Base-by-base conservation (phyloP, 1,140 invertebrate genomes). In the Protaetia brevitarsis region DNA sequence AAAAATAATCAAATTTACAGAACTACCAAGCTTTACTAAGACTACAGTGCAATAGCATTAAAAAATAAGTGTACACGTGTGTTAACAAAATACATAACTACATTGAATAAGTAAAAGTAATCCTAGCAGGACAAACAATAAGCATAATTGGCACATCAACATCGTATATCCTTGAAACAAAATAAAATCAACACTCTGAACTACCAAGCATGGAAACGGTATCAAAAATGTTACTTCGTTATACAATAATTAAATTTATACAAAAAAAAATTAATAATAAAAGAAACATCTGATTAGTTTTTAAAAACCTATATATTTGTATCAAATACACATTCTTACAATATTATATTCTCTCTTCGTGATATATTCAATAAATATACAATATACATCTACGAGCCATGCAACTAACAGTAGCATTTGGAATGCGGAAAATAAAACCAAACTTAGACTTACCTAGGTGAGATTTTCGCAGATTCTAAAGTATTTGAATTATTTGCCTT, bases 401-500 rank as follows among this genome's bases (percentile, higher is more conserved):
- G 41, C 41, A 51, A 23, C 41, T 23, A 51, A 41, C n/a, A n/a
- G 16, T 37, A 37, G 34, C 41, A 51, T 10, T 51, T 51, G 8
- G 11, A 10, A 7, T 51, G 34, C 19, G 5, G 11, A 51, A 7
- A 26, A 28, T 58, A 16, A 11, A 59, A 64, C 13, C 11, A 45
- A 36, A 21, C 13, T n/a, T 51, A 28, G 36, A 64, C 76, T 79
- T 73, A 79, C 78, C 78, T 77, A 68, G 77, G 78, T 29, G 78
- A 79, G 37, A 79, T 74, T 72, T 79, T 79, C 10, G 76, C 75
- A 65, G 72, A 70, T 63, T 79, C 78, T 66, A 73, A 71, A 60
- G 74, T 70, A 70, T 76, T 78, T 30, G 88, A 87, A 75, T 89
- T 91, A 36, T 94, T 92, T 68, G 89, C 89, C 76, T 95, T 95